phyloP scores from a whole-genome alignment of 2,888 invertebrate genomes.

The Heterodera filipjevi region DNA sequence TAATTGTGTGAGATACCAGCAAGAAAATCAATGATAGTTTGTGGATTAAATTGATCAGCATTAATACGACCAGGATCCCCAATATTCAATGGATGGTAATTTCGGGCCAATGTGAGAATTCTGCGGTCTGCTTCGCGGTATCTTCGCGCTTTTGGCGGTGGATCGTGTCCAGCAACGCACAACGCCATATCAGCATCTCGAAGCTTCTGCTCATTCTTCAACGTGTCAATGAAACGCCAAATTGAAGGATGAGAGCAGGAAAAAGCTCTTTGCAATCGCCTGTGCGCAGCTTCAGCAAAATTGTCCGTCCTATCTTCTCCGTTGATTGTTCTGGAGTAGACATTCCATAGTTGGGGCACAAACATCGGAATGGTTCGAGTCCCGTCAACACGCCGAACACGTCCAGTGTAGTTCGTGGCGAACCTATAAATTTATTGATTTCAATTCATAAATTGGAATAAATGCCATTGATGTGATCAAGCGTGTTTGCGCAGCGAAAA shows the following conservation, averaged over 20 bases:
- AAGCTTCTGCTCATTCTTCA: slow-evolving; percentile 1
- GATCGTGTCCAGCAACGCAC: neutral
- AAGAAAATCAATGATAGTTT: too few relatives aligned
- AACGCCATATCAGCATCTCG: neutral
- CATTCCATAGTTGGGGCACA: neutral
- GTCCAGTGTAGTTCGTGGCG: too few relatives aligned
- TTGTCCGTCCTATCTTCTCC: slow-evolving; percentile 27
- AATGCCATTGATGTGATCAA: too few relatives aligned
- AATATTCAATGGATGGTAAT: neutral
- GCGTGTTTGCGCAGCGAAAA: too few relatives aligned
- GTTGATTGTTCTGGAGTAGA: slow-evolving; percentile 18
- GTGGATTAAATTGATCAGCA: too few relatives aligned
- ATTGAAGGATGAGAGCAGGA: slow-evolving; percentile 18
- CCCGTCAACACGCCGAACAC: too few relatives aligned
- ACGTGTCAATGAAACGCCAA: slow-evolving; percentile 22
- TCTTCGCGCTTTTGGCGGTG: neutral
- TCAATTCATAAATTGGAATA: too few relatives aligned
- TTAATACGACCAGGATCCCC: too few relatives aligned
- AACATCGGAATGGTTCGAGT: too few relatives aligned
- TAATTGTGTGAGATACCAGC: too few relatives aligned
- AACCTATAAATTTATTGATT: too few relatives aligned
- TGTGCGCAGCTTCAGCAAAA: slow-evolving; percentile 26
- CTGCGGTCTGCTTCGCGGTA: neutral
- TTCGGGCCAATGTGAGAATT: neutral
- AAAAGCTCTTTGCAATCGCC: slow-evolving; percentile 18